Evolutionary conservation across 2,888 invertebrate genomes (phyloP).

Genomic region (Caenorhabditis becei): DNA sequence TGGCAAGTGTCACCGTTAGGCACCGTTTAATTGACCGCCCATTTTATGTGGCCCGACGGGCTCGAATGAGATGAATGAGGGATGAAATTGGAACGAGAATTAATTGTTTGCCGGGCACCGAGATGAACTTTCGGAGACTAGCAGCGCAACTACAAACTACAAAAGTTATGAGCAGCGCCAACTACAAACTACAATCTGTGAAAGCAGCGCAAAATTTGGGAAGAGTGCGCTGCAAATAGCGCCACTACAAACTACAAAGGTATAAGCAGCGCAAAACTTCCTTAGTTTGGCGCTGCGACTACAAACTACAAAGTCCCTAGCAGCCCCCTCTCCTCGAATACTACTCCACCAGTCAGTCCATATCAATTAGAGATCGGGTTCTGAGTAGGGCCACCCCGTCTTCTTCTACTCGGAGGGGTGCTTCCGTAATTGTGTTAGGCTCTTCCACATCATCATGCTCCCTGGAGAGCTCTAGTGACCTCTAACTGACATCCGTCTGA

Average conservation of each 20-base stretch:
- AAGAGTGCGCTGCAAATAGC: no score
- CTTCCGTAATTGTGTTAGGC: conserved; percentile 59
- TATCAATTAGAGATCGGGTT: conserved; percentile 46
- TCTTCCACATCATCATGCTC: conserved; percentile 19
- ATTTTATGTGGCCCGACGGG: neutral
- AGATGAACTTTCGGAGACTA: neutral
- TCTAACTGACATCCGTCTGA: conserved; percentile 38
- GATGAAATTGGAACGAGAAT: neutral
- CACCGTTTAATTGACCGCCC: conserved; percentile 22
- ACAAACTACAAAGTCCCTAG: neutral
- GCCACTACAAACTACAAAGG: conserved; percentile 4
- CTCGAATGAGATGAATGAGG: neutral
- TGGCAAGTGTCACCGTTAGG: conserved; percentile 16
- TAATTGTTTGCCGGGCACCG: neutral
- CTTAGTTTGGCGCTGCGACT: neutral
- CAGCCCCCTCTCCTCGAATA: neutral
- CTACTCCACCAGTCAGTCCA: conserved; percentile 10
- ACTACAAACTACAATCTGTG: no score
- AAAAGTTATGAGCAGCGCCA: no score
- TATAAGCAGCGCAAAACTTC: neutral
- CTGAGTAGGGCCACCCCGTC: conserved; percentile 25
- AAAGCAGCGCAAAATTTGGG: no score
- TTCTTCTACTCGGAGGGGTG: neutral
- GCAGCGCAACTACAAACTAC: neutral
- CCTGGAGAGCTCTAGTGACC: conserved; percentile 19